phyloP scores from a whole-genome alignment of 2,797 vertebrate species.

The Sciurus carolinensis region DNA sequence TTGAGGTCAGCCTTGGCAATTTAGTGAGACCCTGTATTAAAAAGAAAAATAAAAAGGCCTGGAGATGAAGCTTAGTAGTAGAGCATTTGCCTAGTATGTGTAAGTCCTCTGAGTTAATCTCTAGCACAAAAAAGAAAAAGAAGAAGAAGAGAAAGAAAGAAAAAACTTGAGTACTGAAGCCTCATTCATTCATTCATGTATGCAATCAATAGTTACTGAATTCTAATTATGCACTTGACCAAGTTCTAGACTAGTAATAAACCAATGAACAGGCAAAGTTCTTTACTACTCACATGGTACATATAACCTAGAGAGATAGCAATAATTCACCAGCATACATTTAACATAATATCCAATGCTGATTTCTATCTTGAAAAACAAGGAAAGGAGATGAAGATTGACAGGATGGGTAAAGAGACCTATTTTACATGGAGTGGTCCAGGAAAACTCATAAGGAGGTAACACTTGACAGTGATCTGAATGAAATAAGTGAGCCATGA shows the following conservation, averaged over 20 bases:
- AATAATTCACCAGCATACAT: background rate
- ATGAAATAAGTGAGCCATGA: rapidly evolving
- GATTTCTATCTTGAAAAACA: background rate
- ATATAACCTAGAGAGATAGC: too few relatives aligned
- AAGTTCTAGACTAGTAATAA: background rate
- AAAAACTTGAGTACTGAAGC: background rate
- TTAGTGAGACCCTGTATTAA: background rate
- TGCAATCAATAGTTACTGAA: background rate
- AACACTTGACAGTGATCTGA: background rate
- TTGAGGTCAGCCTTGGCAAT: background rate
- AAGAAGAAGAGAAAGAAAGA: background rate
- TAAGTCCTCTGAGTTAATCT: background rate
- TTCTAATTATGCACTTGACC: background rate
- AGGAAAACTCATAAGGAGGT: background rate
- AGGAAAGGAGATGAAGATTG: background rate
- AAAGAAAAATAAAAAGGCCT: background rate
- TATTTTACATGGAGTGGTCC: background rate
- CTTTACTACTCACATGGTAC: background rate
- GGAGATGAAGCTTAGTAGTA: background rate
- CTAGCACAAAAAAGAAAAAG: background rate
- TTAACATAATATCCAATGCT: background rate
- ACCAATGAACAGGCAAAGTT: background rate
- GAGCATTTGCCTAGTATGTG: background rate
- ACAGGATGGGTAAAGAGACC: background rate
- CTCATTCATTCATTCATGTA: background rate